phyloP scores from a whole-genome alignment of 92 coral and sea anemone species.

The Epizoanthus rinbou region DNA sequence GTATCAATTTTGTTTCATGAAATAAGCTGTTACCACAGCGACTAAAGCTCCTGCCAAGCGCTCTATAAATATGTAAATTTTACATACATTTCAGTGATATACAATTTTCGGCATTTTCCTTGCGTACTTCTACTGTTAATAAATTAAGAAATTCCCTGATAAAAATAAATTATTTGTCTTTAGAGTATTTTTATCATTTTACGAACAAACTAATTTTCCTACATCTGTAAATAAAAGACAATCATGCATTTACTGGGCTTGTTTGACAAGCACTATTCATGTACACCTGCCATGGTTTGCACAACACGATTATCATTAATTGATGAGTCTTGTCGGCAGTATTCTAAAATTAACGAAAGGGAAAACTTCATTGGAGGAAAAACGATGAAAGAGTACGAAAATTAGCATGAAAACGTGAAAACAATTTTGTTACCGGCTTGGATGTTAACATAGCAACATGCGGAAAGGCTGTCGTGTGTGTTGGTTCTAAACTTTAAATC shows the following conservation, averaged over 20 bases:
- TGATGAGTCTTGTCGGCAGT: slow-evolving; percentile 16
- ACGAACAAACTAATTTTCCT: neutral
- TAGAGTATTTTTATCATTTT: neutral
- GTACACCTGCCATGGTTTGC: slow-evolving; percentile 4
- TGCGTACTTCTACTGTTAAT: neutral
- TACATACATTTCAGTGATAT: neutral
- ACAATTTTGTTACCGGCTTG: slow-evolving; percentile 10
- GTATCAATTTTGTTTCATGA: neutral
- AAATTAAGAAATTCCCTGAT: neutral
- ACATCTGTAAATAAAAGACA: neutral
- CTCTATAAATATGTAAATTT: slow-evolving; percentile 11
- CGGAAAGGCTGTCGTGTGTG: neutral
- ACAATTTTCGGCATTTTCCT: neutral
- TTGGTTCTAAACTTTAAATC: neutral
- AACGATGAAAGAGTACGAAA: neutral
- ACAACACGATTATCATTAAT: neutral
- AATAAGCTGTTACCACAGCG: neutral
- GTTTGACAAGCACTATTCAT: neutral
- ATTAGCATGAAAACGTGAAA: slow-evolving; percentile 16
- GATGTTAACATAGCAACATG: slow-evolving; percentile 42
- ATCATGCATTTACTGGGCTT: neutral
- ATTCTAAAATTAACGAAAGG: neutral
- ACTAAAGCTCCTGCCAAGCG: neutral
- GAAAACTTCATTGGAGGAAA: slow-evolving; percentile 28
- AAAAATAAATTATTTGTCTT: neutral